Base-by-base conservation (phyloP, 2,888 invertebrate species). In the Trichopria drosophilae region DNA sequence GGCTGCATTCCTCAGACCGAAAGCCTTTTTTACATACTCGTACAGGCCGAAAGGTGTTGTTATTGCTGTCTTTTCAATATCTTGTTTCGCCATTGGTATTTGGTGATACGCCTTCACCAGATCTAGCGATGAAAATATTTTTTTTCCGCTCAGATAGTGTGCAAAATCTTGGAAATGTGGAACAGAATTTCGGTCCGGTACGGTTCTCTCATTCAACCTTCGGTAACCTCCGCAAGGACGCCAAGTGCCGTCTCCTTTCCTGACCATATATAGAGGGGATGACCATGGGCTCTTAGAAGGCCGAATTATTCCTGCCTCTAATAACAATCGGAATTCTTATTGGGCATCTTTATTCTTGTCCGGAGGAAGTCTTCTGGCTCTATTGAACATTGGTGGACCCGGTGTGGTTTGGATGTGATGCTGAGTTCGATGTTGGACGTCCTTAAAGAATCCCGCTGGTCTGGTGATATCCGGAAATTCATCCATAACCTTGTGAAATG, bases 231-330 rank as follows among this genome's bases (percentile, higher is more conserved):
- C 66, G 36, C 65, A 67, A 1, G 59, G 55, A 13, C 63, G 44
- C 59, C 63, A 57, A 1, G 55, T 53, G 5, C 54, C 64, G n/a
- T 40, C 20, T 23, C 58, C 60, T 43, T 67, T 73, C 5, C 48
- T 51, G 0, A 61, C 67, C 19, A 69, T 36, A 45, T 69, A 71
- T 0, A 77, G 55, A 1, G 73, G 76, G 29, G 67, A 71, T 0
- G 75, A 60, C 75, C 73, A 77, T 2, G 59, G 50, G 23, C 73
- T 73, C 5, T 67, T 67, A 0, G 76, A 77, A 0, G 73, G 76
- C 5, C 75, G 59, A 13, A 72, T 71, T 4, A 77, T 74, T 0
- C 75, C 77, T 24, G 65, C 52, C 15, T 75, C 62, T n/a, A 67
- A 46, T 69, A 76, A 66, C 0, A 32, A 5, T 1, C 55, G 24